Conservation (phyloP, 2,888 invertebrate species). For the Dromius quadrimaculatus region DNA sequence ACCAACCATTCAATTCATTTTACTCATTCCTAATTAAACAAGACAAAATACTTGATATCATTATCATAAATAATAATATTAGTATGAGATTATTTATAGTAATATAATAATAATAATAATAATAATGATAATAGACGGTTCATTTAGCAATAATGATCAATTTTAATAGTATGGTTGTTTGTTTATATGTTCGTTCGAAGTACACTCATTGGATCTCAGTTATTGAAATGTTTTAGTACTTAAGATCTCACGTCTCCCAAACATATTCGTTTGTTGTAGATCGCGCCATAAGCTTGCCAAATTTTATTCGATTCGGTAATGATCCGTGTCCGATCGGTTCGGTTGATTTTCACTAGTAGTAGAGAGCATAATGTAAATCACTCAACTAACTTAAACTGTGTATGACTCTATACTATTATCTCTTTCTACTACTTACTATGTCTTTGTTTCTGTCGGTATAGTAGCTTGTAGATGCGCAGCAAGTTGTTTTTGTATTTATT, state of each 20-base stretch:
- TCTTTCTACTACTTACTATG: constrained; percentile 17
- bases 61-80: background rate
- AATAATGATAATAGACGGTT: constrained; percentile 2
- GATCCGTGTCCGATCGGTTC: constrained; percentile 34
- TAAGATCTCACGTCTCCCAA: constrained; percentile 53
- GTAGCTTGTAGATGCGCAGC: constrained; percentile 29
- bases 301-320: constrained; percentile 43
- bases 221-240: constrained; percentile 48
- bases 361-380: background rate
- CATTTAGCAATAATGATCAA: constrained; percentile 37
- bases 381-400: constrained; percentile 16
- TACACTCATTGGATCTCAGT: constrained; percentile 52
- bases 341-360: constrained; percentile 26
- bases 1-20: constrained; percentile 36
- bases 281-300: constrained; percentile 53
- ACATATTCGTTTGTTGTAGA: constrained; percentile 48
- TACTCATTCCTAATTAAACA: constrained; percentile 25
- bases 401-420: constrained; percentile 33
- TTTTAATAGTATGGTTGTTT: constrained; percentile 40
- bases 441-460: constrained; percentile 30
- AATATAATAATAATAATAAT: constrained; percentile 1
- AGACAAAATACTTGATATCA: background rate
- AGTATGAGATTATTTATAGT: constrained; percentile 7
- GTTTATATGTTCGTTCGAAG: constrained; percentile 47
- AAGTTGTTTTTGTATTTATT: constrained; percentile 41